A percentile compares a stretch with the other conserved stretches of the same genome.
Evolutionary conservation across 2,888 invertebrate genomes (phyloP).

Genomic region (Caradrina clavipalpis): DNA sequence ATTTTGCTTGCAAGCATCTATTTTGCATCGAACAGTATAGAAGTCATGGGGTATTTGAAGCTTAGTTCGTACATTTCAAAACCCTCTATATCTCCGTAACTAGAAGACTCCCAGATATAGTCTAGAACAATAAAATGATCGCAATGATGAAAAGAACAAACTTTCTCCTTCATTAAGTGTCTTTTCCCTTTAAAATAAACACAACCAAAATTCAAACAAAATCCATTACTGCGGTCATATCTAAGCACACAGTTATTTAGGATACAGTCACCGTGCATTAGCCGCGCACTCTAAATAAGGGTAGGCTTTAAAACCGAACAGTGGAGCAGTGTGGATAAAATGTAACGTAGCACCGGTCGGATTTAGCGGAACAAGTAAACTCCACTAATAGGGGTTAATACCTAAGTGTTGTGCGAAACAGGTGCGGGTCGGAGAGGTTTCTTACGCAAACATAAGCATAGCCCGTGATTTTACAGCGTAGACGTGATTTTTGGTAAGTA

Average conservation of each 20-base stretch:
- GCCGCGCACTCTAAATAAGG: constrained; percentile 64
- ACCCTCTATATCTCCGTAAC: no score
- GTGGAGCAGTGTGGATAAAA: constrained; percentile 58
- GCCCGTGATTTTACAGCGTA: constrained; percentile 25
- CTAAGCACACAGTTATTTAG: constrained; percentile 46
- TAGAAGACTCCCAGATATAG: no score
- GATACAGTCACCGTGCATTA: constrained; percentile 49
- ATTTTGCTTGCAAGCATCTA: no score
- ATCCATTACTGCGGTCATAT: constrained; percentile 45
- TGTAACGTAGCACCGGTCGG: constrained; percentile 53
- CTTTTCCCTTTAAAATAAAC: background rate
- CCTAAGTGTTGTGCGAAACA: constrained; percentile 62
- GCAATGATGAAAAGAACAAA: no score
- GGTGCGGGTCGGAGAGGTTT: constrained; percentile 52
- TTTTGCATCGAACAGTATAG: no score
- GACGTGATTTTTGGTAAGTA: constrained; percentile 33
- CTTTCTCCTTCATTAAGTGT: no score
- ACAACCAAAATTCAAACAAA: constrained; percentile 24
- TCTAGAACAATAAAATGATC: no score
- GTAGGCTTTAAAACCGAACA: constrained; percentile 59
- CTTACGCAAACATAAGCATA: constrained; percentile 53
- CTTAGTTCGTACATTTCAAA: no score
- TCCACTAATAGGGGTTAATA: constrained; percentile 68
- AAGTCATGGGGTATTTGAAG: no score
- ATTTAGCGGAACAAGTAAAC: constrained; percentile 64